A percentile compares a stretch with the other conserved stretches of the same genome.
phyloP scores from a whole-genome alignment of 2,797 vertebrate species.

The Periparus ater region DNA sequence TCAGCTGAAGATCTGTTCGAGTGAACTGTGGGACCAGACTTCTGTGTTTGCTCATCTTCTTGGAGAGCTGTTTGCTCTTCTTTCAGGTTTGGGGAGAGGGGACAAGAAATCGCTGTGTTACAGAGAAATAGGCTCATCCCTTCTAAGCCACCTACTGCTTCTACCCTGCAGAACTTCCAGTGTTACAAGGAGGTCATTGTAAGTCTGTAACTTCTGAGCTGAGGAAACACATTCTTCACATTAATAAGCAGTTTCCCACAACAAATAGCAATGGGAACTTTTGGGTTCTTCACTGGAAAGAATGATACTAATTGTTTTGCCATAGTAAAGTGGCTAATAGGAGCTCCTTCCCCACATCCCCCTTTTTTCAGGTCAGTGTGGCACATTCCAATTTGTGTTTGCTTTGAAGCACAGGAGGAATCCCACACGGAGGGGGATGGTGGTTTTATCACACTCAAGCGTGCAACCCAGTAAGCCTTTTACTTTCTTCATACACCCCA shows the following conservation, averaged over 20 bases:
- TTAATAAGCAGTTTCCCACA: constrained; percentile 8
- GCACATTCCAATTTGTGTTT: constrained; percentile 79
- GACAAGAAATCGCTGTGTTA: not conserved
- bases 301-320: constrained; percentile 51
- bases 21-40: not conserved
- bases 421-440: constrained; percentile 72
- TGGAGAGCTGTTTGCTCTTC: not conserved
- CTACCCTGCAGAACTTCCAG: not conserved
- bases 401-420: constrained; percentile 79
- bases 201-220: not conserved
- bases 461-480: not conserved
- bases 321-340: constrained; percentile 67
- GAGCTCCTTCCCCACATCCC: constrained; percentile 34
- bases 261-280: not conserved
- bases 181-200: not conserved
- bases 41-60: not conserved
- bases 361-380: constrained; percentile 69
- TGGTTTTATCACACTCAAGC: not conserved
- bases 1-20: rapidly evolving
- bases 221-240: not conserved
- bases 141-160: not conserved
- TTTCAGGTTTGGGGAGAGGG: not conserved
- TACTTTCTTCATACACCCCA: not conserved
- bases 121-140: not conserved
- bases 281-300: not conserved